These are phyloP conservation scores for Spodoptera picta DNA, from an alignment of 2,888 invertebrate genomes.

Conservation along the genomic window DNA sequence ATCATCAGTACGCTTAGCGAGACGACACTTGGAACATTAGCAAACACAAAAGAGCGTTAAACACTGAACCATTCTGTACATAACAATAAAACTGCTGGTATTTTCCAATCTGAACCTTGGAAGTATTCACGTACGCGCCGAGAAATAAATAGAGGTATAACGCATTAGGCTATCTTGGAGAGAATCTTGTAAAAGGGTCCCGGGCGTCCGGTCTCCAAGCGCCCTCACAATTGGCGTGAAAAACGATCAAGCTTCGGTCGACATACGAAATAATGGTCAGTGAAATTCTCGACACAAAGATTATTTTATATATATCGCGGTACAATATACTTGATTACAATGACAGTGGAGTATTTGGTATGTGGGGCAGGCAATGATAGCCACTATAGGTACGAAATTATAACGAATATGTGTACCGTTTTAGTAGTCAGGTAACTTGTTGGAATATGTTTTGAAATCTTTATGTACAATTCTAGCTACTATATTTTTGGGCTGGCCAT, in stretches of 20 bases:
- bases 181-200: conserved; percentile 60
- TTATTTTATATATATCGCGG: conserved; percentile 44
- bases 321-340: conserved; percentile 50
- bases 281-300: conserved; percentile 47
- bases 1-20: conserved; percentile 15
- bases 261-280: conserved; percentile 54
- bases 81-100: conserved; percentile 30
- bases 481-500: conserved; percentile 6
- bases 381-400: conserved; percentile 14
- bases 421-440: background rate
- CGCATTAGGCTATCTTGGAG: conserved; percentile 61
- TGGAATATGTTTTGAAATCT: conserved; percentile 13
- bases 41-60: conserved; percentile 22
- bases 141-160: conserved; percentile 62
- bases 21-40: conserved; percentile 18
- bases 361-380: conserved; percentile 27
- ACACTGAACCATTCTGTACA: conserved; percentile 9
- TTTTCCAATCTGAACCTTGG: conserved; percentile 33
- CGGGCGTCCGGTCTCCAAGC: conserved; percentile 43
- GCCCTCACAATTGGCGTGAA: conserved; percentile 56
- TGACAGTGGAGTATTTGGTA: conserved; percentile 30
- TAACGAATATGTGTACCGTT: conserved; percentile 3
- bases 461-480: conserved; percentile 1
- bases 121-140: conserved; percentile 48
- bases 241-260: conserved; percentile 53